phyloP scores from a whole-genome alignment of 2,888 invertebrate species.

The Zonitis immaculata region DNA sequence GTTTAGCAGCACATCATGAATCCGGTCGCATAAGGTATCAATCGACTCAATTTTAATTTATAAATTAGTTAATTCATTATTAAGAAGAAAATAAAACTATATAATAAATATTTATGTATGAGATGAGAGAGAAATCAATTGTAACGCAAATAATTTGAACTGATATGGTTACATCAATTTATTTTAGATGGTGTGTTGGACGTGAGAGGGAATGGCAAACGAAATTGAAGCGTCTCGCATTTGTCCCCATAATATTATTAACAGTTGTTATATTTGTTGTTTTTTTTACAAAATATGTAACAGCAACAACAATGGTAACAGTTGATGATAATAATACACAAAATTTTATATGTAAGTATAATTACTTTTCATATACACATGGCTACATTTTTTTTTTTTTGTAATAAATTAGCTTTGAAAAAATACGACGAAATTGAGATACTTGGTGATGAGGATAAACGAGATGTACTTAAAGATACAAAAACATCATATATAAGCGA shows the following conservation, averaged over 20 bases:
- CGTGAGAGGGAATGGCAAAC: conserved; percentile 47
- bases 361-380: too few species aligned
- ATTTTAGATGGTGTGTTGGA: conserved; percentile 49
- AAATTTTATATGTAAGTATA: conserved; percentile 10
- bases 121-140: not conserved
- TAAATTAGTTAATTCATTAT: conserved; percentile 16
- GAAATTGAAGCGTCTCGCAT: conserved; percentile 45
- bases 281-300: conserved; percentile 22
- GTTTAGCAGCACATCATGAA: conserved; percentile 48
- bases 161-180: too few species aligned
- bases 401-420: conserved; percentile 4
- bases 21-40: conserved; percentile 50
- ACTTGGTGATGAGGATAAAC: conserved; percentile 30
- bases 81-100: too few species aligned
- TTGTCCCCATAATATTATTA: conserved; percentile 46
- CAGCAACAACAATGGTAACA: not conserved
- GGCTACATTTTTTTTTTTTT: not conserved
- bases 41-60: too few species aligned
- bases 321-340: conserved; percentile 10
- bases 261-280: conserved; percentile 41
- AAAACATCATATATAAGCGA: conserved; percentile 34
- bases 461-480: conserved; percentile 29
- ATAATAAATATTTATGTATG: too few species aligned
- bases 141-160: not conserved
- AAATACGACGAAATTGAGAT: conserved; percentile 30